Evolutionary conservation across 2,888 invertebrate genomes (phyloP), one percentile per base, ranked within the genome.

Genomic region (Pyralis farinalis): DNA sequence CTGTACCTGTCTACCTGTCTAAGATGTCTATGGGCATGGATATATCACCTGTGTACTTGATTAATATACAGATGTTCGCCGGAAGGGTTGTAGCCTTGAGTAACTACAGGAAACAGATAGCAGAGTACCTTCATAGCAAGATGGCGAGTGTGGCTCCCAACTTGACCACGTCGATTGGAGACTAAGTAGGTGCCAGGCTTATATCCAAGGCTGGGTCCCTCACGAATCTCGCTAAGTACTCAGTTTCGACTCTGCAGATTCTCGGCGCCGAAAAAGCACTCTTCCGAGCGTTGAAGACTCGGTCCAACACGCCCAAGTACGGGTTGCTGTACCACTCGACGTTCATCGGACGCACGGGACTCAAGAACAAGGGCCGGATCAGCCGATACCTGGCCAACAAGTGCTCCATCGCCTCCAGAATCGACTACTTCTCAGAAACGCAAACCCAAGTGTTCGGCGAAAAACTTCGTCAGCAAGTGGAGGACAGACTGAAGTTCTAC

Each of bases 1-100:
- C 91, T 94, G 58, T 99, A 95, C 85, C 99, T 40, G 88, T 97
- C 8, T 97, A 97, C 70, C 98, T 98, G 0, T 93, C 97, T 0
- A 96, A 95, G 71, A 96, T 97, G 70, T 98, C 98, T 0, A 99
- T 99, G 99, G 99, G 99, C 11, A 98, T 99, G 98, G 99, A 99
- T 66, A 99, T 99, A 43, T 97, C 98, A 3, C 94, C 95, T 0
- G 93, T 99, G 20, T 99, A 99, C 86, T 85, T 99, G 58, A 92
- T 97, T 42, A 99, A 99, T 79, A 98, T 99, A 68, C 96, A 98
- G 81, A 93, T 95, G 90, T 98, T 99, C 84, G 97, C 98, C 0
- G 91, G 91, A 8, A 91, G 98, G 40, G 97, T 99, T 0, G 94
- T 98, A 1, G 94, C 94, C 1, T 88, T 99, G 20, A 94, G 96